Evolutionary conservation across 2,113 vertebrate species (phyloP), one percentile per base, ranked within the genome.

Genomic region (Dendropsophus ebraccatus): DNA sequence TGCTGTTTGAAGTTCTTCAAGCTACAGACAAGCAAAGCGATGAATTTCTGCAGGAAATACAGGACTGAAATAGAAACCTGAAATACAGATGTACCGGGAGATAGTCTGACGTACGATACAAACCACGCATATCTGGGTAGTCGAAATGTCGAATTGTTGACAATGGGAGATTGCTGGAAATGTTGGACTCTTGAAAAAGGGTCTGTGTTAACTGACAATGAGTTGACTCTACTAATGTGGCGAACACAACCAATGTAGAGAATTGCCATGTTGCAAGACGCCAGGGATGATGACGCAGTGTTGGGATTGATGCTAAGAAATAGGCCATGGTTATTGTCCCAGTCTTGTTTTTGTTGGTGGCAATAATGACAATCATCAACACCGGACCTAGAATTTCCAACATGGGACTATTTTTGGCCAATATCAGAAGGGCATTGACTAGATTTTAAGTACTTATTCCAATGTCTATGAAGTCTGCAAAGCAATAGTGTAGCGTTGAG

Each of bases 1-100:
- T 58, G 50, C 50, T 73, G 87, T 84, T 87, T 90, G 79, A 83
- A 81, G 81, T 83, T 58, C 65, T 52, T 62, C 79, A 56, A 76
- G 65, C 89, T 78, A 35, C 88, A 65, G 52, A 54, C 4, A 74
- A 82, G 80, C 4, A 49, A 78, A 45, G 76, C 11, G 58, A 35
- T 60, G 84, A 49, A 67, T 81, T 60, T 86, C 32, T 60, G 77
- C 65, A 47, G 30, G 16, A 56, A 81, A 86, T 76, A 41, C 67
- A 70, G 67, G 17, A 41, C 21, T 32, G 2, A 70, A 70, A 37
- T 37, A 41, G 32, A 32, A 41, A 23, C 17, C 67, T 70, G 67
- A 70, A 70, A 70, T 37, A 70, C 21, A 70, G 67, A 70, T 41
- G 19, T 41, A 70, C 2, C 19, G 1, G 8, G 67, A 70, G 67